Conservation (phyloP, 2,888 invertebrate genomes). For the Epiblema foenella region DNA sequence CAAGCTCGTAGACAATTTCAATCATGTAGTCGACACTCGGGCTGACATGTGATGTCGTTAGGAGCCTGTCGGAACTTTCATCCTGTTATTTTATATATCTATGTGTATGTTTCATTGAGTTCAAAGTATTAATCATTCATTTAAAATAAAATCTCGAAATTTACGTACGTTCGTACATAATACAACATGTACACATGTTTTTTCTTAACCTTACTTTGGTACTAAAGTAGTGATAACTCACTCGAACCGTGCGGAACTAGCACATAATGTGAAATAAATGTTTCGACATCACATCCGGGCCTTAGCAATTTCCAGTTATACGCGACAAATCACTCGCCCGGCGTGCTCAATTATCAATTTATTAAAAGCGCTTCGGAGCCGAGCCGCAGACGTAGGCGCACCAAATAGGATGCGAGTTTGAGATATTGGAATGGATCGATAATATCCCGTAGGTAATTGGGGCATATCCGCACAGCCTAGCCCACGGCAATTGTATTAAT, state of each 20-base stretch:
- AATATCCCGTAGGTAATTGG: conserved; percentile 69
- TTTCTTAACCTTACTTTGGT: background rate
- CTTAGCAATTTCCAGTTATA: conserved; percentile 32
- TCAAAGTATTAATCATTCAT: background rate
- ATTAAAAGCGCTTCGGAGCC: conserved; percentile 41
- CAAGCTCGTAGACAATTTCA: conserved; percentile 47
- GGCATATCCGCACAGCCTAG: conserved; percentile 60
- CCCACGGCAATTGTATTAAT: conserved; percentile 64
- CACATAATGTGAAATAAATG: conserved; percentile 3
- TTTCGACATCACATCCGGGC: conserved; percentile 17
- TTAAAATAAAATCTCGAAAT: no score
- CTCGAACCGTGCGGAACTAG: background rate
- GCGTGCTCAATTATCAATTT: conserved; percentile 41
- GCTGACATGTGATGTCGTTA: conserved; percentile 28
- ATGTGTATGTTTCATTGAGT: background rate
- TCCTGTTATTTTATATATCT: conserved; percentile 4
- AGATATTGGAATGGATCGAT: conserved; percentile 56
- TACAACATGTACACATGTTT: background rate
- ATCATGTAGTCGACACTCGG: conserved; percentile 42
- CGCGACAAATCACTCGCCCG: conserved; percentile 40
- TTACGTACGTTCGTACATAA: no score
- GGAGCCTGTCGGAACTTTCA: background rate
- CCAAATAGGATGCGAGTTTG: conserved; percentile 49
- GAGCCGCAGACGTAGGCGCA: conserved; percentile 52
- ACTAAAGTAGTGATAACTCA: background rate